Base-by-base conservation (phyloP, 2,113 vertebrate genomes). In the Labeo rohita region DNA sequence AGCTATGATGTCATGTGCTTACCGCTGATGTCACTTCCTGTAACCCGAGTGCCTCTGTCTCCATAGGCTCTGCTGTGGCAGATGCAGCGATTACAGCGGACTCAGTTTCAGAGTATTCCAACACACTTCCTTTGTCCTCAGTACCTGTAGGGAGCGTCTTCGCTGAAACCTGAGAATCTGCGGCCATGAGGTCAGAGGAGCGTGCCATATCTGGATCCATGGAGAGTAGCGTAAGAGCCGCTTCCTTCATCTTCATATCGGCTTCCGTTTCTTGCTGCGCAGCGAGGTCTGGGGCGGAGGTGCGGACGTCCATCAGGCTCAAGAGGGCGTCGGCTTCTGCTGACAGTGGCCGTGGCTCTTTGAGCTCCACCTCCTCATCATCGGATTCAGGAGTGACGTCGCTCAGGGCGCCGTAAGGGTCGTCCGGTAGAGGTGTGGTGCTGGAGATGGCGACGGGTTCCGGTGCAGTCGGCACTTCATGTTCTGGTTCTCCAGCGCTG, bases 231-330 rank as follows among this genome's bases (percentile, higher is more conserved):
- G 95, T 94, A 36, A 96, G 93, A 3, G 95, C 95, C 0, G 95
- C 95, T 85, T 96, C 95, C 59, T 95, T 94, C 95, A 94, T 96
- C 89, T 95, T 95, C 88, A 93, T 86, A 15, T 96, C 95, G 0
- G 92, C 95, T 0, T 95, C 95, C 23, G 89, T 16, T 11, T 77
- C 83, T 5, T 15, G 10, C 61, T 0, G 65, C 80, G 73, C 88
- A 88, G 43, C 1, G 1, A 0, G 39, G 1, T 49, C 56, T 2
- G 36, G 7, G 15, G 66, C 76, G 9, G 68, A 72, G 68, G 16
- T 23, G 93, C 93, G 93, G 3, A 94, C 89, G 12, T 94, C 93
- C 93, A 95, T 92, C 3, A 95, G 93, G 0, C 93, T 90, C 88
- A 95, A 89, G 54, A 94, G 92, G 28, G 95, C 93, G n/a, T 93